Conservation (phyloP, 64 coral and sea anemone genomes). For the Acropora tenuis region DNA sequence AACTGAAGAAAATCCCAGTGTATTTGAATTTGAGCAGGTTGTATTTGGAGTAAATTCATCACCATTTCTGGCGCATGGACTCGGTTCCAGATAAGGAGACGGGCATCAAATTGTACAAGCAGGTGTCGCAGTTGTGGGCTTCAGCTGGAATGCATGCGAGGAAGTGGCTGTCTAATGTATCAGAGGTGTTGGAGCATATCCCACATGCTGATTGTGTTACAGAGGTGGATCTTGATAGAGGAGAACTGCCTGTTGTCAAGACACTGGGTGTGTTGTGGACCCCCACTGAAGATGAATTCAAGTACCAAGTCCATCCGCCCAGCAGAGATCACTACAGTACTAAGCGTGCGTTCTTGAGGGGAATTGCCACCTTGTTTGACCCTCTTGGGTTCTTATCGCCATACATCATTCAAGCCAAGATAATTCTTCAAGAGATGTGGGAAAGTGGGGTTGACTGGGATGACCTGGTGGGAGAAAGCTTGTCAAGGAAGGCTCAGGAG, state of each 20-base stretch:
- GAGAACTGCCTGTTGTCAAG: too few relatives aligned
- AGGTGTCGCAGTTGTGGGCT: conserved; percentile 46
- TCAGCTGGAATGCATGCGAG: conserved; percentile 54
- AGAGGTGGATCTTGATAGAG: too few relatives aligned
- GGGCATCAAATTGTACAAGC: conserved; percentile 43
- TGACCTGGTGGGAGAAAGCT: too few relatives aligned
- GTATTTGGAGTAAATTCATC: conserved; percentile 78
- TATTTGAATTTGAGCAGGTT: conserved; percentile 50
- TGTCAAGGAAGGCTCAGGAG: too few relatives aligned
- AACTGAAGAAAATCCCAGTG: neutral
- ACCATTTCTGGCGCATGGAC: conserved; percentile 38
- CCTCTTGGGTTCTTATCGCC: too few relatives aligned
- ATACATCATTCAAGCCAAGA: neutral
- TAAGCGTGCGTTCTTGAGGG: too few relatives aligned
- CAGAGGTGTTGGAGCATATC: conserved; percentile 4
- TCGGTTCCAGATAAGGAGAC: too few relatives aligned
- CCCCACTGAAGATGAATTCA: too few relatives aligned
- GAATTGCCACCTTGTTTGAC: too few relatives aligned
- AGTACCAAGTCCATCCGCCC: neutral
- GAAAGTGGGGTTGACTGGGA: too few relatives aligned
- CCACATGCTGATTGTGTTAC: too few relatives aligned
- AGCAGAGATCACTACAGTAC: neutral
- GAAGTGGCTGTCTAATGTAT: conserved; percentile 70
- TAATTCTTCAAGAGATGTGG: neutral
- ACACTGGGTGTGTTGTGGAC: too few relatives aligned